Base-by-base conservation (phyloP, 53 echinoderm and acorn worm genomes). In the Astropecten irregularis region DNA sequence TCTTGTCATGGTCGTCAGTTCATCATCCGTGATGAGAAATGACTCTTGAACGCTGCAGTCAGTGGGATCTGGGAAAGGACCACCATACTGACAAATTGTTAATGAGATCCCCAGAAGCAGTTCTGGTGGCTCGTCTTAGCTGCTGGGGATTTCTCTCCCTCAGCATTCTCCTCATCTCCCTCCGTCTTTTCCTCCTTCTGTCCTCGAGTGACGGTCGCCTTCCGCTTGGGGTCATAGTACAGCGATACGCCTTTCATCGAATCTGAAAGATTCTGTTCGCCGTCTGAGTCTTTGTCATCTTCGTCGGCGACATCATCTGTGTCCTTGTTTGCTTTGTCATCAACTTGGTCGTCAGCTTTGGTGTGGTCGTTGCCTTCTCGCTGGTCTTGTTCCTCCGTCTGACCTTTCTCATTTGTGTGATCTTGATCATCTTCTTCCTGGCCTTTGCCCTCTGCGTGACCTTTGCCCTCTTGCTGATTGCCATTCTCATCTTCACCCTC, bases 201-300 rank as follows among this genome's bases (percentile, higher is more conserved):
- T 57, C 56, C 40, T 6, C 57, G 73, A 2, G 73, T 73, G 48
- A 73, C 73, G 18, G 73, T 73, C 30, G 52, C 35, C 73, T 53
- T 73, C 37, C 52, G 73, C 31, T 32, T 31, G 10, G 52, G 53
- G 52, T 73, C 55, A 31, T 73, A 73, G 54, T 51, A 73, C 14
- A 73, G 54, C 1, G 73, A 73, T 21, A 73, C 23, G 29, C 54
- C 52, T 53, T 53, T 52, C 52, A 73, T 54, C 0, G 73, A 73
- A 10, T 53, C 73, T 2, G 73, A 54, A 7, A 73, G 37, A 22
- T 35, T 51, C 30, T 54, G 22, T 27, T 69, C 49, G 13, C 31
- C 31, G 21, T 27, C 69, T 29, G 13, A 2, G 48, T 54, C 22
- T 8, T 8, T 22, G 54, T 21, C 2, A 22, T 22, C 54, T 20